Evolutionary conservation across 1,140 invertebrate species (phyloP), one percentile per base, ranked within the genome.

Genomic region (Papilio polyxenes): DNA sequence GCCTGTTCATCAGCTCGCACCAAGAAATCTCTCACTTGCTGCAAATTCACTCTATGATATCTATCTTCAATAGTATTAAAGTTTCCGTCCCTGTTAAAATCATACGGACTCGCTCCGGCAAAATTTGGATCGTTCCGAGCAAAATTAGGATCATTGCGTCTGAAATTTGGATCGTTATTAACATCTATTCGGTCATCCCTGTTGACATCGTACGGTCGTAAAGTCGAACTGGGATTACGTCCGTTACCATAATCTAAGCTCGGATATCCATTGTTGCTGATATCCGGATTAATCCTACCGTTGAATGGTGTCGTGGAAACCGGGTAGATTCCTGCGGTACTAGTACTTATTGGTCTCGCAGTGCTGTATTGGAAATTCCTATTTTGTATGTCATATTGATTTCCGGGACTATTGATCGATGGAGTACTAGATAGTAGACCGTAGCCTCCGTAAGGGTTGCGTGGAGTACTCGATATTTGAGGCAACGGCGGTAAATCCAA

Each of bases 1-100:
- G 96, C 96, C 83, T 97, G 95, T 72, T 96, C 95, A 87, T 98
- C 97, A 13, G 97, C 94, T 81, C 96, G 96, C 11, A 96, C 95
- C 40, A 98, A 90, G n/a, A 97, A 94, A 81, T 95, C 93, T 79
- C 91, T 90, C 1, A 93, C 85, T 83, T 93, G 90, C 83, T 94
- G 91, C 23, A 92, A 75, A 85, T 89, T 92, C 9, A 89, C 89
- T 44, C 90, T 89, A 15, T 91, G 89, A 15, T 89, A 75, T 75
- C 92, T 92, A 49, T 93, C 91, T 82, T 94, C 92, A 3, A 94
- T 89, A 51, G 80, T 83, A 81, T 93, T 93, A 4, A 79, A 83
- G 23, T 90, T 90, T 15, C 87, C 84, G 69, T 90, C 91, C 53
- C 90, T 83, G 53, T 93, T 94, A 49, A 93, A 90, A 49, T 89